Evolutionary conservation across 2,888 invertebrate genomes (phyloP), one percentile per base, ranked within the genome.

Genomic region (Nasonia oneida): DNA sequence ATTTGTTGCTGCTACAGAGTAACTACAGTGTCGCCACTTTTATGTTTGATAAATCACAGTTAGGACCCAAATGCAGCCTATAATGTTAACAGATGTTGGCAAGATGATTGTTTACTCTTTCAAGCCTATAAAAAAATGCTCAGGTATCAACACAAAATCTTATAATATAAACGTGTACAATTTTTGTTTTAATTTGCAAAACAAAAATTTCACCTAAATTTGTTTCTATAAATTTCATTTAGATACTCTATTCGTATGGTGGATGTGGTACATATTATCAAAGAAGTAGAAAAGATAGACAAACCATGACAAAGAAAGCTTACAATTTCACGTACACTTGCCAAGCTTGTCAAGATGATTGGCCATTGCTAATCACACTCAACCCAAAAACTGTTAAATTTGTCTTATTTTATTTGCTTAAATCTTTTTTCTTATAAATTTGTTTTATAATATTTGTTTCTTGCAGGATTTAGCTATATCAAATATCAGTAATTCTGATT

Each of bases 21-120:
- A 94, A 88, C 94, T 95, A 83, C 97, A 96, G 73, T 0, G 95
- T 97, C 97, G 94, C 95, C 97, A 2, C 96, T 97, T 89, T 94
- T 96, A 74, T 97, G 97, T 92, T 94, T 98, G 81, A 93, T 98
- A 47, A 98, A 98, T 94, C 98, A 98, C 92, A 97, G 97, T 0
- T 98, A 98, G 93, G 95, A 96, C 87, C 97, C 98, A 0, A 97
- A 97, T 94, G 96, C 97, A 0, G 95, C 96, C 96, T 0, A 94
- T 97, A 85, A 73, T 61, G 18, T 81, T 74, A 42, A 74, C 81
- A 10, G 61, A 71, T 64, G 57, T 57, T 74, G 10, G 12, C 12
- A 75, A 81, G 12, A 39, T 64, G 12, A 94, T 94, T 86, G 87
- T 95, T 5, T 93, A 94, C 82, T 95, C 96, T 8, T 92, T 97